phyloP scores from a whole-genome alignment of 2,888 invertebrate genomes.

The Cordylochernes scorpioides region DNA sequence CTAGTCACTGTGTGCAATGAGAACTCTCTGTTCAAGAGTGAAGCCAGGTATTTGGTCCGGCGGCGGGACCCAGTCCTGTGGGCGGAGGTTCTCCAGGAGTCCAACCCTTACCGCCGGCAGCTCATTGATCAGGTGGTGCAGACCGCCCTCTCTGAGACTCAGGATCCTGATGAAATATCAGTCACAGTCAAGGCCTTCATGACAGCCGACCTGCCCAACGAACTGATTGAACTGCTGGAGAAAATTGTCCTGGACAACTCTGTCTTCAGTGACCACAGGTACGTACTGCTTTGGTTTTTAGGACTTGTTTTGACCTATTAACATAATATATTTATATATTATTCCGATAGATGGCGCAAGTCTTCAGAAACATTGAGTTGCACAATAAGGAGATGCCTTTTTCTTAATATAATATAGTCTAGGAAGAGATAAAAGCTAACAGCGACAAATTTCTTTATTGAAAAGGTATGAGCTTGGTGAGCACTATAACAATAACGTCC shows the following conservation, averaged over 20 bases:
- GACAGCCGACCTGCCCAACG: conserved; percentile 96
- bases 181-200: conserved; percentile 98
- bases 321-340: no score
- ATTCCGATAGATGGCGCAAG: no score
- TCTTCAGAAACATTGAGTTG: no score
- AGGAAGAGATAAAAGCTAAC: no score
- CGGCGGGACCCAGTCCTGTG: conserved; percentile 82
- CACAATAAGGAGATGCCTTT: no score
- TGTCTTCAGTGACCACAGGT: conserved; percentile 83
- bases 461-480: no score
- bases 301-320: no score
- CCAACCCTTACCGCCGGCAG: conserved; percentile 67
- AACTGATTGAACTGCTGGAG: conserved; percentile 85
- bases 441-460: no score
- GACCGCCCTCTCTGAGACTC: conserved; percentile 91
- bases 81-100: conserved; percentile 75
- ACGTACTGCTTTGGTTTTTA: no score
- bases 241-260: conserved; percentile 96
- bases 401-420: no score
- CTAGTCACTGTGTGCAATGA: conserved; percentile 97
- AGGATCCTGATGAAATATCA: conserved; percentile 97
- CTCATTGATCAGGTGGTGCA: conserved; percentile 48
- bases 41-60: conserved; percentile 84
- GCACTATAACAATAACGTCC: no score
- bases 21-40: conserved; percentile 94